A percentile compares a stretch with the other conserved stretches of the same genome.
Evolutionary conservation across 2,113 vertebrate species (phyloP).

Genomic region (Takifugu flavidus): DNA sequence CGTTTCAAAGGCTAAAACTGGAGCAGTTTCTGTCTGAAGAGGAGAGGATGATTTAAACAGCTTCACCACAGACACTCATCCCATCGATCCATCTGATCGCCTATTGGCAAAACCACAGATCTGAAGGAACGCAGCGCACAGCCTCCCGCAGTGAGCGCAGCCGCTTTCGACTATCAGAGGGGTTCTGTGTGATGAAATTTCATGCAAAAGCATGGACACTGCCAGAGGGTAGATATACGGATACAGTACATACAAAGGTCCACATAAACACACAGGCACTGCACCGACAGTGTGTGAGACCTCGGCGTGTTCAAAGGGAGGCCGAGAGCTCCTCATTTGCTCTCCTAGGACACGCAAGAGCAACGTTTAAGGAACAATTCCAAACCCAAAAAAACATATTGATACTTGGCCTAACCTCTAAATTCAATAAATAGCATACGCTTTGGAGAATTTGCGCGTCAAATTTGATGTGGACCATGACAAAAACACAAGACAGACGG

Average conservation of each 20-base stretch:
- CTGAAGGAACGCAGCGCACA: conserved; percentile 28
- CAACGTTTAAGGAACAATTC: conserved; percentile 23
- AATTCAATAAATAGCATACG: conserved; percentile 22
- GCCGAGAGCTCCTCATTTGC: conserved; percentile 33
- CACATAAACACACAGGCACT: conserved; percentile 18
- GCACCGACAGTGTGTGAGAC: conserved; percentile 35
- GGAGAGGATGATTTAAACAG: conserved; percentile 45
- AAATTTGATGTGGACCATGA: conserved; percentile 44
- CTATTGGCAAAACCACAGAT: conserved; percentile 59
- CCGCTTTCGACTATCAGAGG: conserved; percentile 4
- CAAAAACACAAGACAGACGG: conserved; percentile 43
- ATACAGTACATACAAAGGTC: conserved; percentile 31
- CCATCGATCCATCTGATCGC: conserved; percentile 65
- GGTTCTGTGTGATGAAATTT: conserved; percentile 68
- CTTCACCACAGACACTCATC: conserved; percentile 45
- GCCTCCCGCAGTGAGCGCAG: conserved; percentile 11
- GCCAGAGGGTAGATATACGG: conserved; percentile 41
- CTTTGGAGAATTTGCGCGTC: conserved; percentile 36
- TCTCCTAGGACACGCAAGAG: conserved; percentile 23
- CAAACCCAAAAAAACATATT: conserved; percentile 1
- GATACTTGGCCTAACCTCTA: conserved; percentile 16
- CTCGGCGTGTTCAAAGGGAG: conserved; percentile 33
- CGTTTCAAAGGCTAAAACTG: conserved; percentile 21
- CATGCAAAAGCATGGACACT: conserved; percentile 63
- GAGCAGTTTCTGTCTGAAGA: conserved; percentile 21